Conservation (phyloP, 2,797 vertebrate species). For the Coreius guichenoti region DNA sequence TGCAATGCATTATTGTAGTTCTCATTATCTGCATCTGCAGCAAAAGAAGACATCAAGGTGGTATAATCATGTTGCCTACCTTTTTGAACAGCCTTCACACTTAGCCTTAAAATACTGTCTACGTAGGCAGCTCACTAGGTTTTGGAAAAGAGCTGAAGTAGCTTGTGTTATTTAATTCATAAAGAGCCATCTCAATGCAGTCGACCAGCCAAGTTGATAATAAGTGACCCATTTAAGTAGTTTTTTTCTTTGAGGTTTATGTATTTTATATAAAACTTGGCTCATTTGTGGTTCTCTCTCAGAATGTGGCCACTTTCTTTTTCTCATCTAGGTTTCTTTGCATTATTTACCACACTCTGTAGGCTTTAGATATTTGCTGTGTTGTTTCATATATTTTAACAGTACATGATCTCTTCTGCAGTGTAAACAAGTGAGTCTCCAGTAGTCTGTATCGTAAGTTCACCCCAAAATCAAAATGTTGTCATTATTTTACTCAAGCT, state of each 20-base stretch:
- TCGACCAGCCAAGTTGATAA: not conserved
- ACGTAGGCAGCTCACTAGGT: not conserved
- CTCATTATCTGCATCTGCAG: not conserved
- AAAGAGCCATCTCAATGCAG: slow-evolving; percentile 7
- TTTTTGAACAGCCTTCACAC: not conserved
- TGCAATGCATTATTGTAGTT: not conserved
- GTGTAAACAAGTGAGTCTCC: not conserved
- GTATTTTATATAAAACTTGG: not conserved
- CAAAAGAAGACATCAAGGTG: not conserved
- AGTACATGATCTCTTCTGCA: not conserved
- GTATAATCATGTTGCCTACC: not conserved
- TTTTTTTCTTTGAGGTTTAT: not conserved
- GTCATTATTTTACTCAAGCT: not conserved
- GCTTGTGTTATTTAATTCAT: slow-evolving; percentile 5
- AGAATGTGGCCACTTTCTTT: not conserved
- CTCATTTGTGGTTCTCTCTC: not conserved
- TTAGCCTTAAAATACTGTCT: not conserved
- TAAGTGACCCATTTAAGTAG: not conserved
- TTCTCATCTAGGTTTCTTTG: slow-evolving; percentile 1
- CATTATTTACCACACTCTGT: slow-evolving; percentile 26
- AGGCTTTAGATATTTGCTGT: slow-evolving; percentile 1
- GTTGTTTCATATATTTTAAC: slow-evolving; percentile 7
- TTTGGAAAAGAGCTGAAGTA: slow-evolving; percentile 3
- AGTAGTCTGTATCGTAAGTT: not conserved
- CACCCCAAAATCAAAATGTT: not conserved